These are phyloP conservation scores for Alouatta palliata DNA, from an alignment of 2,113 vertebrate genomes.

Conservation along the genomic window DNA sequence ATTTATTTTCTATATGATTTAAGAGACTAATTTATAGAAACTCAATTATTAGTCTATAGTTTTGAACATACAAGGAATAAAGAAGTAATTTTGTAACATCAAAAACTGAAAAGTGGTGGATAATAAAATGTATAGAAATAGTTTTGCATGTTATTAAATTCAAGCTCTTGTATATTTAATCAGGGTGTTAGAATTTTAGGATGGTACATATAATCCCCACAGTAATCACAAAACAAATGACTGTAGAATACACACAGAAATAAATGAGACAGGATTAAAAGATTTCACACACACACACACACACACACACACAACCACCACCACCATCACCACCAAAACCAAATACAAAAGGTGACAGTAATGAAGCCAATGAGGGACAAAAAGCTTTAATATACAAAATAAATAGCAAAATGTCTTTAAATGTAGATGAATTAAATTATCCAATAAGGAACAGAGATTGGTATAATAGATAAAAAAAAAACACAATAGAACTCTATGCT, in stretches of 20 bases:
- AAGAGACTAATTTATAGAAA: not conserved
- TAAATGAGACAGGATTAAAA: not conserved
- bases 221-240: not conserved
- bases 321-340: not conserved
- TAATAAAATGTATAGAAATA: not conserved
- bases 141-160: not conserved
- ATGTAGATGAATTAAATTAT: not conserved
- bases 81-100: not conserved
- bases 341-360: not conserved
- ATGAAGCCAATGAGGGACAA: not conserved
- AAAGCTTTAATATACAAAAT: not conserved
- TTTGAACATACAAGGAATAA: not conserved
- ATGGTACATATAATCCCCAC: not conserved
- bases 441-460: not conserved
- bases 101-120: not conserved
- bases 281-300: not conserved
- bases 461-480: not conserved
- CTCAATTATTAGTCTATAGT: not conserved
- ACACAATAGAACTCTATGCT: not conserved
- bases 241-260: not conserved
- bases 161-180: not conserved
- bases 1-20: not conserved
- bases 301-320: no score
- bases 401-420: not conserved
- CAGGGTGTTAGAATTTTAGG: not conserved